A percentile compares a stretch with the other conserved stretches of the same genome.
Evolutionary conservation across 2,888 invertebrate genomes (phyloP).

Genomic region (Hipparchia sbordonii): DNA sequence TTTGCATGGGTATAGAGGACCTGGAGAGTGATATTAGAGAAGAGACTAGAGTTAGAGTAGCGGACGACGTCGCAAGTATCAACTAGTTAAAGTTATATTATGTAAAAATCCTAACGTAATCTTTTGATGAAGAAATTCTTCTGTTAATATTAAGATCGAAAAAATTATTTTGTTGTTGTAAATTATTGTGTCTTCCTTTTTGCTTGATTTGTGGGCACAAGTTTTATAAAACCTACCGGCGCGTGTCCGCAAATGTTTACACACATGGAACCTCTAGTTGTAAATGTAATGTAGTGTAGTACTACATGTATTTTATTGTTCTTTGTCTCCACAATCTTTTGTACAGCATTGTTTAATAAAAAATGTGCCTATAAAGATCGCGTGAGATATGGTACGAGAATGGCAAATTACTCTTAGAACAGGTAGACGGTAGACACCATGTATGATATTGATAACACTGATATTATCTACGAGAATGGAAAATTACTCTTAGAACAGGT

Average conservation of each 20-base stretch:
- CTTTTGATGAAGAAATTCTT: too few relatives aligned
- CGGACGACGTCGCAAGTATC: too few relatives aligned
- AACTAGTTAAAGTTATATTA: too few relatives aligned
- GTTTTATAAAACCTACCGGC: background rate
- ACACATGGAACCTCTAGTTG: background rate
- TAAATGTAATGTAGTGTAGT: background rate
- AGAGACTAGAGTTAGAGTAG: too few relatives aligned
- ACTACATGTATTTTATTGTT: constrained; percentile 27
- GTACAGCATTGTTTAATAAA: constrained; percentile 30
- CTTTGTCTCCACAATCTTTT: constrained; percentile 28
- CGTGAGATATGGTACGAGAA: constrained; percentile 24
- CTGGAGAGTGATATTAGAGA: too few relatives aligned
- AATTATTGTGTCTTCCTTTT: background rate
- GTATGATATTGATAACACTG: too few relatives aligned
- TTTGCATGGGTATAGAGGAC: too few relatives aligned
- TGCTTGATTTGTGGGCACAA: background rate
- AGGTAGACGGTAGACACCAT: background rate
- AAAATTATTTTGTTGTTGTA: background rate
- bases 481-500: constrained; percentile 7
- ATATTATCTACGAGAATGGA: background rate
- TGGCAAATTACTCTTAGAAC: constrained; percentile 11
- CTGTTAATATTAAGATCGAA: background rate
- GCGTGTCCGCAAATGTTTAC: background rate
- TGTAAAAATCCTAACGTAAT: too few relatives aligned
- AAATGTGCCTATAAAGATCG: constrained; percentile 29